Conservation (phyloP, 2,797 vertebrate genomes). For the Picus viridis region DNA sequence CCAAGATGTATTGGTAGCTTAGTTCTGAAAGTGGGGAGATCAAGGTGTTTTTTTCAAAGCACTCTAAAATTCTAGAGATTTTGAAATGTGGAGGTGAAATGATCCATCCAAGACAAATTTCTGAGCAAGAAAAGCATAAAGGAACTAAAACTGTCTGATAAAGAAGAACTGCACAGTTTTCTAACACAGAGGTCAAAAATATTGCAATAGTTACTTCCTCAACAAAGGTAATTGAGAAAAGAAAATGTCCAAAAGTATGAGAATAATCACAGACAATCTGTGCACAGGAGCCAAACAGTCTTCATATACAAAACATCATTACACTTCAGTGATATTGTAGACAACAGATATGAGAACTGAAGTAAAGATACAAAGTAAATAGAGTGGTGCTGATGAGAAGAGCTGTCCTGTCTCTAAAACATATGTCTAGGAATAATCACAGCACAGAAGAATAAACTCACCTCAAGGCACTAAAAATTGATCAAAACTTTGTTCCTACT, state of each 20-base stretch:
- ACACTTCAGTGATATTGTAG: background rate
- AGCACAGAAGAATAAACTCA: background rate
- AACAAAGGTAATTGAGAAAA: background rate
- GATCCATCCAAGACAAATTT: background rate
- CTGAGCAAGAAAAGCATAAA: background rate
- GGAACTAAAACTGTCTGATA: background rate
- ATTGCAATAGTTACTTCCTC: background rate
- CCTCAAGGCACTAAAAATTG: background rate
- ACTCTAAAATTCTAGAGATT: background rate
- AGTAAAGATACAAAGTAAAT: background rate
- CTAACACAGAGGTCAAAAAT: background rate
- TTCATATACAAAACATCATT: background rate
- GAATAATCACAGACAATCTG: background rate
- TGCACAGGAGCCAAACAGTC: background rate
- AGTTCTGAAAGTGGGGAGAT: background rate
- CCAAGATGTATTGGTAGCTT: background rate
- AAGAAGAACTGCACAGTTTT: background rate
- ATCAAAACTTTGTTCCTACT: background rate
- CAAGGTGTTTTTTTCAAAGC: background rate
- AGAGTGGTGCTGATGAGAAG: background rate
- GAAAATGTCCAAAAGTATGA: background rate
- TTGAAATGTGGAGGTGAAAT: background rate
- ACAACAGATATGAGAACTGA: fast-evolving
- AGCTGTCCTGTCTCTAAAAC: background rate
- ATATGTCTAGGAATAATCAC: background rate